These are phyloP conservation scores for Cephalopterus ornatus DNA, from an alignment of 2,113 vertebrate genomes.

Conservation along the genomic window DNA sequence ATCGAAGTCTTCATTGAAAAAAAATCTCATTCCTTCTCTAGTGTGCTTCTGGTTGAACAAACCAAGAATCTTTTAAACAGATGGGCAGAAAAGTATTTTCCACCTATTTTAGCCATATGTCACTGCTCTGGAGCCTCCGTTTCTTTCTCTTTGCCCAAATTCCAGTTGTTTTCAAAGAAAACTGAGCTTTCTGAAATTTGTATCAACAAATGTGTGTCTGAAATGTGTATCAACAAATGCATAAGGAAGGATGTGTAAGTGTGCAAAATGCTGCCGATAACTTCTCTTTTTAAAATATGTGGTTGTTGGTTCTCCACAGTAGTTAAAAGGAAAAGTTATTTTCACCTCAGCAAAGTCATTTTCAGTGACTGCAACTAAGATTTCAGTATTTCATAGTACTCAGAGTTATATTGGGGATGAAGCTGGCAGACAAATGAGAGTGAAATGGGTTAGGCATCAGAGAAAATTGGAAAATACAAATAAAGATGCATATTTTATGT, in stretches of 20 bases:
- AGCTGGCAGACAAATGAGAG: background rate
- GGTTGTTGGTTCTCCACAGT: background rate
- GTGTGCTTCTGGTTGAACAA: background rate
- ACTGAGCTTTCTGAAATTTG: background rate
- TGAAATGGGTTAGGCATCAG: background rate
- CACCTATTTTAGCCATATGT: background rate
- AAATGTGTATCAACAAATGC: background rate
- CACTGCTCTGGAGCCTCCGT: background rate
- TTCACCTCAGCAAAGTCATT: background rate
- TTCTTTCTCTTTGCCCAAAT: background rate
- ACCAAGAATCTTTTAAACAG: background rate
- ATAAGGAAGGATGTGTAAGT: background rate
- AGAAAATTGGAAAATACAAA: conserved; percentile 29
- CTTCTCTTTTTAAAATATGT: background rate
- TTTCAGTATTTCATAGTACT: background rate
- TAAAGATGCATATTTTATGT: background rate
- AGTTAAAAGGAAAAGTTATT: background rate
- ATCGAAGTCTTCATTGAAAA: background rate
- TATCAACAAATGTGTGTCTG: background rate
- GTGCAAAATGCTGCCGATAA: background rate
- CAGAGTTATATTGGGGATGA: background rate
- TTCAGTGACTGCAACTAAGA: background rate
- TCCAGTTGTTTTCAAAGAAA: background rate
- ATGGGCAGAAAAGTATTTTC: background rate
- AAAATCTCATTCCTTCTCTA: background rate